Base-by-base conservation (phyloP, 2,113 vertebrate species). In the Empidonax traillii region DNA sequence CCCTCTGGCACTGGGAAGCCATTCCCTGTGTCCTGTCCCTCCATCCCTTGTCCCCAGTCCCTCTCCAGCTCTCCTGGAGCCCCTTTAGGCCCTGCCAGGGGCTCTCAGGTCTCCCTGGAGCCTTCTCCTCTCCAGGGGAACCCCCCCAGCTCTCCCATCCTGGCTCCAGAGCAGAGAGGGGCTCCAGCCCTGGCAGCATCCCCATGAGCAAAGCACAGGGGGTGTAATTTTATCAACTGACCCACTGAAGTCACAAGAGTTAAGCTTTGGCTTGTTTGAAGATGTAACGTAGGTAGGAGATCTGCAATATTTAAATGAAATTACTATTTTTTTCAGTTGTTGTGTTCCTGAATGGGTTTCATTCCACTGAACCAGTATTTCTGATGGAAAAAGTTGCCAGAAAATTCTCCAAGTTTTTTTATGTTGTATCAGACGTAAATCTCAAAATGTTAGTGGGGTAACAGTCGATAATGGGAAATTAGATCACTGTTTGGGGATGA, bases 381-480 rank as follows among this genome's bases (percentile, higher is more conserved):
- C 56, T 35, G 47, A 69, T 35, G 41, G 76, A 24, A 68, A 56
- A 68, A 12, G 7, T 12, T 72, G 5, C 41, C 52, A 78, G 61
- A 49, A 84, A 72, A 63, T 3, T 0, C 61, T 17, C 15, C 6
- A 16, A 30, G 3, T 5, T 90, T 44, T 89, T 81, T 13, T 12
- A 5, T 44, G 6, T 43, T 43, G 0, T 19, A n/a, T 56, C 33
- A 65, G 18, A 13, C 0, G 0, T 11, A 90, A 65, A 3, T 8
- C 23, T 63, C 41, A 35, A 55, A 35, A n/a, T 27, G 18, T n/a
- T 41, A 31, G 5, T 12, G 7, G 56, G 10, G 27, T 21, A 44
- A 11, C 2, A 31, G 52, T 8, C 55, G 53, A 8, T 23, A 53
- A 53, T 44, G 27, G 52, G 46, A 72, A 68, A 35, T 30, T 0